phyloP scores from a whole-genome alignment of 2,113 vertebrate species.

The Gadus macrocephalus region DNA sequence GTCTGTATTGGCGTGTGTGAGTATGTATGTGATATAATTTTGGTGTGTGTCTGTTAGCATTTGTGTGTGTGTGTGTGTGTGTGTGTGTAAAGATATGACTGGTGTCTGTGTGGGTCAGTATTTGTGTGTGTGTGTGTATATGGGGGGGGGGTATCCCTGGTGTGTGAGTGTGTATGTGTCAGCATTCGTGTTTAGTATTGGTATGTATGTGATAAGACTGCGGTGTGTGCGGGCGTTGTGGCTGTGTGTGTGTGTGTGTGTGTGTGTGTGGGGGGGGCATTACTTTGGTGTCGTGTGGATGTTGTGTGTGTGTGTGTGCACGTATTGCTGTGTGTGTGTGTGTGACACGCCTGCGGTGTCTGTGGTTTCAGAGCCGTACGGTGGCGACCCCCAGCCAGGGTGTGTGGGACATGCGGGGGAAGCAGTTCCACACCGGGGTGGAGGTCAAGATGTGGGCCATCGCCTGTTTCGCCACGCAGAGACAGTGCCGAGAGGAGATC shows the following conservation, averaged over 20 bases:
- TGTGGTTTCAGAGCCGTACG: constrained; percentile 87
- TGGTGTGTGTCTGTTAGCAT: background rate
- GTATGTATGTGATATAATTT: background rate
- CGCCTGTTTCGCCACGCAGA: constrained; percentile 97
- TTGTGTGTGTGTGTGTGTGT: background rate
- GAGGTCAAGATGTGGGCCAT: constrained; percentile 99
- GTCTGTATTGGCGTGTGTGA: constrained; percentile 20
- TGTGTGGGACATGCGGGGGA: constrained; percentile 98
- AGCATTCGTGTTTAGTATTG: constrained; percentile 4
- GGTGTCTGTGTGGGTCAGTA: constrained; percentile 11
- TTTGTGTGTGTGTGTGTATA: background rate
- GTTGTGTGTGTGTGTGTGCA: background rate
- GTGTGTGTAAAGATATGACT: background rate
- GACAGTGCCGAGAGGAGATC: constrained; percentile 98
- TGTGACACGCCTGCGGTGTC: constrained; percentile 41
- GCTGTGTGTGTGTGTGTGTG: constrained; percentile 1
- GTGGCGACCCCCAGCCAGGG: constrained; percentile 97
- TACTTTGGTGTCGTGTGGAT: background rate
- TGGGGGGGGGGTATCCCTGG: background rate
- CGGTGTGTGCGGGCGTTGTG: background rate
- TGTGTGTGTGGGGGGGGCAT: background rate
- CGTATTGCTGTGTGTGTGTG: background rate
- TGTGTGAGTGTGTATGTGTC: constrained; percentile 20
- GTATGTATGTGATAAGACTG: background rate
- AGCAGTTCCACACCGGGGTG: constrained; percentile 97